phyloP scores from a whole-genome alignment of 2,113 vertebrate genomes.

The Oryzias melastigma region DNA sequence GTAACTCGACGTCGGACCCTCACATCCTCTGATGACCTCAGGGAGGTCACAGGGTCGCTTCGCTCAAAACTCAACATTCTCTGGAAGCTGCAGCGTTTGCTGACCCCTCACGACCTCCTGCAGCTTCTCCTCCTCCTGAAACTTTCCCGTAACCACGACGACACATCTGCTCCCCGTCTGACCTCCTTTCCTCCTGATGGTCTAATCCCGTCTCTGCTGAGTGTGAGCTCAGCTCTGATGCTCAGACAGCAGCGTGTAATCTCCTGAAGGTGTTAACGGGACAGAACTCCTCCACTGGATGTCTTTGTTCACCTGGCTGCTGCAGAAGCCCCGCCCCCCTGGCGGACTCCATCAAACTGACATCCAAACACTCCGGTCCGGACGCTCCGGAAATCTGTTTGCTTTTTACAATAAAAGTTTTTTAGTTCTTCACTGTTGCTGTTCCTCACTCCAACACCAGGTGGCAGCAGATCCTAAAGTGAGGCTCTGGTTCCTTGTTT shows the following conservation, averaged over 20 bases:
- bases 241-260: conserved; percentile 30
- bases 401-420: conserved; percentile 27
- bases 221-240: conserved; percentile 9
- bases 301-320: background rate
- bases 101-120: background rate
- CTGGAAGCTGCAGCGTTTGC: no score
- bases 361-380: background rate
- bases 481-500: no score
- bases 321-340: background rate
- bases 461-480: conserved; percentile 26
- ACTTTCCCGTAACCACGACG: background rate
- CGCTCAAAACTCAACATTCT: no score
- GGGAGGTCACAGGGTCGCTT: no score
- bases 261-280: background rate
- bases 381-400: background rate
- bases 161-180: conserved; percentile 1
- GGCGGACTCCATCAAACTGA: background rate
- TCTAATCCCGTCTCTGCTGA: conserved; percentile 21
- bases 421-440: background rate
- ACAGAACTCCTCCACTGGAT: no score
- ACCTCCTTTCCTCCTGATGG: conserved; percentile 8
- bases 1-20: no score
- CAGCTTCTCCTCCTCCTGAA: background rate
- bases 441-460: conserved; percentile 35
- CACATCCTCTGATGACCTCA: no score